A percentile compares a stretch with the other conserved stretches of the same genome.
phyloP scores from a whole-genome alignment of 2,113 vertebrate genomes.

The Neomonachus schauinslandi region DNA sequence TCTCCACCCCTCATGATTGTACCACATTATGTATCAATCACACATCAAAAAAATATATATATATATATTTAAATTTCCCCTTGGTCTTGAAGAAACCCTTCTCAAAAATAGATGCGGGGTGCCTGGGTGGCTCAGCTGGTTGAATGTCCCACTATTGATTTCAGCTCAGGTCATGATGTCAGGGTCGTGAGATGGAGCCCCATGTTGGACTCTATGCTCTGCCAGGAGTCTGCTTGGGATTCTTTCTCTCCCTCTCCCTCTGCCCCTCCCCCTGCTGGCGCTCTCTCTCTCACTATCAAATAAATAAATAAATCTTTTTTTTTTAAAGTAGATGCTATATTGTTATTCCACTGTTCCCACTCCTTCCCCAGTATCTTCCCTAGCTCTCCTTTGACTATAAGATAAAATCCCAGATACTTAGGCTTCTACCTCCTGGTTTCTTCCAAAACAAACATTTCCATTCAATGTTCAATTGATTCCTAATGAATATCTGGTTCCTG shows the following conservation, averaged over 20 bases:
- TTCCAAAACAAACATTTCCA: not conserved
- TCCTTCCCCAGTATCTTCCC: rapidly evolving
- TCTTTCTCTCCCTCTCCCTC: not conserved
- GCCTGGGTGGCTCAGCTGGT: not conserved
- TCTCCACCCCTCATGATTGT: too few relatives aligned
- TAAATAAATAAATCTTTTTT: not conserved
- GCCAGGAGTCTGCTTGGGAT: not conserved
- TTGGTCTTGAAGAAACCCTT: constrained; percentile 9
- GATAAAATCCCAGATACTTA: not conserved
- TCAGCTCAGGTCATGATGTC: not conserved
- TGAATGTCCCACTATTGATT: not conserved
- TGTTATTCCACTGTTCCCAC: not conserved
- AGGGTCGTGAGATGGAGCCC: not conserved
- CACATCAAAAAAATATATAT: not conserved
- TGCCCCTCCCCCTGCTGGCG: too few relatives aligned
- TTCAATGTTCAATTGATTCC: not conserved
- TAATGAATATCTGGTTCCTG: not conserved
- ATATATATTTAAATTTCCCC: not conserved
- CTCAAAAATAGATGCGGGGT: not conserved
- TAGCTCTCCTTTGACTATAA: not conserved
- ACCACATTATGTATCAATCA: too few relatives aligned
- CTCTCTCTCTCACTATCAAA: not conserved
- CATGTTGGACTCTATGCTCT: not conserved
- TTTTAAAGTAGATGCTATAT: not conserved
- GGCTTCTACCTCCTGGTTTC: not conserved